Evolutionary conservation across 1,140 invertebrate species (phyloP), one percentile per base, ranked within the genome.

Genomic region (Apocrypta bakeri): DNA sequence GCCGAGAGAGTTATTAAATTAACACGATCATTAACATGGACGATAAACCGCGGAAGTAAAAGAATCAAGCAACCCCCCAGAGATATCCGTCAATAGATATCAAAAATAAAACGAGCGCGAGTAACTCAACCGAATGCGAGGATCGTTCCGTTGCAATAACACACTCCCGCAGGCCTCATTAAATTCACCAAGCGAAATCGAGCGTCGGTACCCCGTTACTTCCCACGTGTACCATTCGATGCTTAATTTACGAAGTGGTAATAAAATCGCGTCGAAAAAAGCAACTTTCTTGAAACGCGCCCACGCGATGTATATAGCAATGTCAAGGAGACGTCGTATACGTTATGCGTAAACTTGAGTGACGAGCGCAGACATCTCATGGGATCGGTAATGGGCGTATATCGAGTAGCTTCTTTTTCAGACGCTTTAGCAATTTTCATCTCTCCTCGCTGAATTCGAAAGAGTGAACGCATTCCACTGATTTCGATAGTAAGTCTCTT

Each of bases 211-310:
- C 33, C 21, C 48, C 48, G 48, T 56, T 56, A 56, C 48, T 56
- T 56, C 17, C 48, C 48, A 56, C 48, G 21, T 56, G 17, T 17
- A 56, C 48, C 48, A 56, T 66, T 66, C 27, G 64, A 66, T 27
- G 27, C 64, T 66, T 29, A 66, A 66, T 66, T 66, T 66, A 66
- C 64, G 25, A 66, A 66, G 24, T 66, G 24, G 64, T 66, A 66
- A 66, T 66, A 66, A 12, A 29, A 29, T 4, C 24, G 27, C 64
- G 8, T 11, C 48, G 25, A 0, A 6, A 66, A 66, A 29, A 66
- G 64, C 11, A n/a, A 3, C 25, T 25, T 27, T 29, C 3, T 24
- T 14, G 6, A 6, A 14, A 66, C 64, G 25, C 27, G 64, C 27
- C 64, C 24, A 66, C 27, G 64, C 64, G 24, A 25, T 11, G 63